Conservation (phyloP, 2,113 vertebrate genomes). For the Oryzias curvinotus region DNA sequence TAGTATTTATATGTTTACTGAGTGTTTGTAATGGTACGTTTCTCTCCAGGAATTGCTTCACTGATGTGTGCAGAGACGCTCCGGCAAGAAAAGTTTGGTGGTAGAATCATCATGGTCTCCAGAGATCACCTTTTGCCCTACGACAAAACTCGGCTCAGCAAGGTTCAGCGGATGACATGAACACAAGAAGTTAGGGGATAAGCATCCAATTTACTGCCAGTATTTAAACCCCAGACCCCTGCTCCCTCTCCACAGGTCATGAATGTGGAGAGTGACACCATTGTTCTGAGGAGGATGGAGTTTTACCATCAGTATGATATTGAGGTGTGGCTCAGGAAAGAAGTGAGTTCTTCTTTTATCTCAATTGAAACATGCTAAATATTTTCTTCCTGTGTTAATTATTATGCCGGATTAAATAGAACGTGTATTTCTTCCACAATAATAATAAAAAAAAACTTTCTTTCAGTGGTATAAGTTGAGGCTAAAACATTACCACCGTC, state of each 20-base stretch:
- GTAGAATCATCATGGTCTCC: slow-evolving; percentile 83
- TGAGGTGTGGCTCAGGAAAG: slow-evolving; percentile 81
- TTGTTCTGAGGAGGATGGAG: slow-evolving; percentile 78
- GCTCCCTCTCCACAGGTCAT: slow-evolving; percentile 69
- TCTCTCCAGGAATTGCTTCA: slow-evolving; percentile 77
- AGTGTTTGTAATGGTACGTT: slow-evolving; percentile 12
- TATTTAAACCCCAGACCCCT: not conserved
- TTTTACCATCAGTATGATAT: slow-evolving; percentile 75
- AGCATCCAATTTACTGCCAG: not conserved
- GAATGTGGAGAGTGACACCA: slow-evolving; percentile 71
- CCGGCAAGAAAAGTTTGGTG: slow-evolving; percentile 81
- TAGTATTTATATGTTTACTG: not conserved
- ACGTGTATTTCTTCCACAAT: too few species aligned
- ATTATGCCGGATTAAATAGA: too few species aligned
- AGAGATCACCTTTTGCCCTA: slow-evolving; percentile 80
- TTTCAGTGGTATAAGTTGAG: too few species aligned
- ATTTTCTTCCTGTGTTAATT: too few species aligned
- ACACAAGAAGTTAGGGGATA: not conserved
- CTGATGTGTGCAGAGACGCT: slow-evolving; percentile 84
- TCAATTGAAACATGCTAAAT: too few species aligned
- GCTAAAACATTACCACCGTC: not conserved
- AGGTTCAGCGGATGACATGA: slow-evolving; percentile 65
- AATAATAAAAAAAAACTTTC: too few species aligned
- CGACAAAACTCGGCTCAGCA: slow-evolving; percentile 84
- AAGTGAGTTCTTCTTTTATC: slow-evolving; percentile 68